These are phyloP conservation scores for Drosophila peninsularis DNA, from an alignment of 2,888 invertebrate genomes.

Conservation along the genomic window DNA sequence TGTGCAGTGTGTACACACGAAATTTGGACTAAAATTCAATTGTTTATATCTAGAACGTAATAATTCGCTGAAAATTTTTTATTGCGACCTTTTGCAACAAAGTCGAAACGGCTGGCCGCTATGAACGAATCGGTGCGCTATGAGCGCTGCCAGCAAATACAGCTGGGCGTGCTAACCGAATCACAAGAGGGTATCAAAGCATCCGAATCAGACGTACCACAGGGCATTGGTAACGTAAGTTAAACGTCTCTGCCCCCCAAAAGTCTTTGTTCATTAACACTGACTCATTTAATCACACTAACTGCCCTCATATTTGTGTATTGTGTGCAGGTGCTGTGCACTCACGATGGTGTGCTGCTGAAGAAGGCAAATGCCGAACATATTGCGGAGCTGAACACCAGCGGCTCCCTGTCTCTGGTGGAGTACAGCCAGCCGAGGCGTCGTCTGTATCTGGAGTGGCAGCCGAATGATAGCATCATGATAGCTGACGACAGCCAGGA, in stretches of 20 bases:
- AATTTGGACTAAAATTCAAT: conserved; percentile 39
- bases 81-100: conserved; percentile 17
- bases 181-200: conserved; percentile 49
- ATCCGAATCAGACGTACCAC: conserved; percentile 47
- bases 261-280: conserved; percentile 39
- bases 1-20: conserved; percentile 45
- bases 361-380: conserved; percentile 88
- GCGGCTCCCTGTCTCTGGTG: conserved; percentile 82
- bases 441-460: conserved; percentile 92
- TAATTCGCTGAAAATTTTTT: conserved; percentile 55
- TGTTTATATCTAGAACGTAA: conserved; percentile 66
- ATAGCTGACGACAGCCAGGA: conserved; percentile 91
- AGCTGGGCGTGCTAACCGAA: conserved; percentile 66
- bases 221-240: conserved; percentile 74
- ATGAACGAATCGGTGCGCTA: conserved; percentile 80
- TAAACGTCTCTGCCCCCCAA: not conserved
- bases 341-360: conserved; percentile 92
- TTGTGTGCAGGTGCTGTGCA: conserved; percentile 88
- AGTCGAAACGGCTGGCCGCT: conserved; percentile 28
- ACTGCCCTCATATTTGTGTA: not conserved
- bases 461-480: conserved; percentile 89
- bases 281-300: conserved; percentile 51
- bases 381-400: conserved; percentile 87
- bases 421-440: conserved; percentile 82
- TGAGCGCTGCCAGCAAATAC: conserved; percentile 73